Evolutionary conservation across 2,797 vertebrate genomes (phyloP), one percentile per base, ranked within the genome.

Genomic region (Arvicola amphibius): DNA sequence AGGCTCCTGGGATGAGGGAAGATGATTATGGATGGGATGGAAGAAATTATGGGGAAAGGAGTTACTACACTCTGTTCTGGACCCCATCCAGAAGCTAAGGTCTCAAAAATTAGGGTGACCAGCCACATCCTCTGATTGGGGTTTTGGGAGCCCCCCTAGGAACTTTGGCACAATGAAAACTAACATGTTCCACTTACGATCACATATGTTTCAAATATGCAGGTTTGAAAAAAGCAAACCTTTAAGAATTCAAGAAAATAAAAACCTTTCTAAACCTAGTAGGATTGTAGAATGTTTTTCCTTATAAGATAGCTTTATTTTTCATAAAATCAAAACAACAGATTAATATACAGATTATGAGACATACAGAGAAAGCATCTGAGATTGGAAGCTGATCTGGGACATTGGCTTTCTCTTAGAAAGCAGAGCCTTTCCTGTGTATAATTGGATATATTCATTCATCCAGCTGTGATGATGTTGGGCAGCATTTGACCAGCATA

Each of bases 171-270:
- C 43, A 79, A 74, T 85, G 78, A 90, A 89, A 95, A 93, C 43
- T 81, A 95, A 85, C 86, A 77, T 71, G 48, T 92, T 96, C 63
- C 53, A 61, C 32, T 91, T 91, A 76, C 46, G 71, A 37, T 96
- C 48, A 87, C 69, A 92, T 87, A 81, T 94, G 81, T 46, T 94
- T 96, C 78, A 98, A 96, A 96, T 95, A 94, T 91, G 63, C 40
- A 97, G 77, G n/a, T 92, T 84, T 59, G 43, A 16, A 48, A 3
- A 32, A 87, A 21, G 74, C 65, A 59, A 69, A 78, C 0, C 40
- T 56, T 40, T 79, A 89, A 74, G 77, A 40, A 48, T 71, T 27
- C 14, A 48, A 86, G 69, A 74, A 81, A 85, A 32, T 23, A 13
- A 96, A 94, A 81, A 32, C 32, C 16, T 85, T 95, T 61, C 51